phyloP scores from a whole-genome alignment of 2,113 vertebrate genomes.

The Arvicanthis niloticus region DNA sequence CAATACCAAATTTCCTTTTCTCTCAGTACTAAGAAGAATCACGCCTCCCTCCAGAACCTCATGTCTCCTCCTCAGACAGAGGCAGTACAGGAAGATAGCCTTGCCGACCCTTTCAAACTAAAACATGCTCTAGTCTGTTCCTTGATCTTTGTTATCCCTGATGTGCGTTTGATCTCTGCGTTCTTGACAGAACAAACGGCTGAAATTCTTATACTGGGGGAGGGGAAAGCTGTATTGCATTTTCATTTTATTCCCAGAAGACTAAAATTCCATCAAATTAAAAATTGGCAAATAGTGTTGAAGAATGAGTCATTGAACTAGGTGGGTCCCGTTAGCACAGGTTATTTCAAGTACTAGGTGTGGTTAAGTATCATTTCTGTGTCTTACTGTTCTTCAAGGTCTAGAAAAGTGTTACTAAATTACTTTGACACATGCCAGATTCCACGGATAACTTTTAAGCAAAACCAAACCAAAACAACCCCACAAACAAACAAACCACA shows the following conservation, averaged over 20 bases:
- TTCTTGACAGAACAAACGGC: neutral
- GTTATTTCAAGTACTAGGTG: neutral
- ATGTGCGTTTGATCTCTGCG: neutral
- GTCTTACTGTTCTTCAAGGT: neutral
- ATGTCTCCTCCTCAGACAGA: neutral
- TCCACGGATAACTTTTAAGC: conserved; percentile 8
- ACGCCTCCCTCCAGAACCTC: neutral
- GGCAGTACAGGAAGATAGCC: neutral
- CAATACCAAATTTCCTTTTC: neutral
- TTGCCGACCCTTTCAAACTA: neutral
- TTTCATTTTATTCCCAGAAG: conserved; percentile 39
- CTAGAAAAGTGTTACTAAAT: neutral
- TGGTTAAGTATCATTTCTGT: neutral
- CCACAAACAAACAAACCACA: conserved; percentile 7
- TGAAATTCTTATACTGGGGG: neutral
- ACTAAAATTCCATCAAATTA: neutral
- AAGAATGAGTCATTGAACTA: neutral
- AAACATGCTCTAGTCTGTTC: neutral
- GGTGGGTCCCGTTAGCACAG: neutral
- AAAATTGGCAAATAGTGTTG: neutral
- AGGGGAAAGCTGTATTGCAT: neutral
- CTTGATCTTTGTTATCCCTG: neutral
- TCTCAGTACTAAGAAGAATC: neutral
- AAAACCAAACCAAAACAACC: neutral
- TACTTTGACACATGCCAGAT: conserved; percentile 23